These are phyloP conservation scores for Acanthosoma haemorrhoidale DNA, from an alignment of 2,888 invertebrate genomes.

Conservation along the genomic window DNA sequence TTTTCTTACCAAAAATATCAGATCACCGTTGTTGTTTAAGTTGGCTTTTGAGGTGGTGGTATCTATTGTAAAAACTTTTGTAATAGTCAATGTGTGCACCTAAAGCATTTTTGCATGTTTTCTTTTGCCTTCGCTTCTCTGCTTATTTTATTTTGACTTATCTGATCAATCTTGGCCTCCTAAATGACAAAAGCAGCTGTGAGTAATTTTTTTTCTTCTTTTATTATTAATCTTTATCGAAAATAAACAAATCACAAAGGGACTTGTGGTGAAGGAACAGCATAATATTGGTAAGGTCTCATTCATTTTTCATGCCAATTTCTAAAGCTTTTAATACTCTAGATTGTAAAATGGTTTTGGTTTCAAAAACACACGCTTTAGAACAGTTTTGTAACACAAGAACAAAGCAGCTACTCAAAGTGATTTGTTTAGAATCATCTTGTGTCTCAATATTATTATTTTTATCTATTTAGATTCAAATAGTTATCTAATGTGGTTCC, in stretches of 20 bases:
- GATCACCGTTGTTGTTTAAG: no score
- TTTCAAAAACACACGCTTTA: background rate
- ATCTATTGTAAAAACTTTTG: no score
- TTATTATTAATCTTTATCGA: background rate
- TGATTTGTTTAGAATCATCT: background rate
- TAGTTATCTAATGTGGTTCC: slow-evolving; percentile 2
- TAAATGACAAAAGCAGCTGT: slow-evolving; percentile 8
- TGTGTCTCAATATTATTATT: background rate
- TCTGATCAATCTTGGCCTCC: slow-evolving; percentile 11
- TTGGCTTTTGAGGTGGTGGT: no score
- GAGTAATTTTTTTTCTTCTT: background rate
- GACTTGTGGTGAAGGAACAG: slow-evolving; percentile 7
- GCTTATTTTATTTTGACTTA: background rate
- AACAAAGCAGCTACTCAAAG: slow-evolving; percentile 1
- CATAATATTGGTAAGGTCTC: slow-evolving; percentile 18
- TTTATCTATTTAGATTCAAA: no score
- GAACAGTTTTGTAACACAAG: background rate
- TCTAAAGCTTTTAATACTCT: background rate
- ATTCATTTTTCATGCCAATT: background rate
- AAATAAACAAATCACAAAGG: background rate
- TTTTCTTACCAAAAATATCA: no score
- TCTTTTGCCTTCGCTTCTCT: background rate
- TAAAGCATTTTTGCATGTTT: background rate
- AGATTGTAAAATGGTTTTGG: background rate
- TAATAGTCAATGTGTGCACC: no score